These are phyloP conservation scores for Drosophila bocki DNA, from an alignment of 1,140 invertebrate species.

Conservation along the genomic window DNA sequence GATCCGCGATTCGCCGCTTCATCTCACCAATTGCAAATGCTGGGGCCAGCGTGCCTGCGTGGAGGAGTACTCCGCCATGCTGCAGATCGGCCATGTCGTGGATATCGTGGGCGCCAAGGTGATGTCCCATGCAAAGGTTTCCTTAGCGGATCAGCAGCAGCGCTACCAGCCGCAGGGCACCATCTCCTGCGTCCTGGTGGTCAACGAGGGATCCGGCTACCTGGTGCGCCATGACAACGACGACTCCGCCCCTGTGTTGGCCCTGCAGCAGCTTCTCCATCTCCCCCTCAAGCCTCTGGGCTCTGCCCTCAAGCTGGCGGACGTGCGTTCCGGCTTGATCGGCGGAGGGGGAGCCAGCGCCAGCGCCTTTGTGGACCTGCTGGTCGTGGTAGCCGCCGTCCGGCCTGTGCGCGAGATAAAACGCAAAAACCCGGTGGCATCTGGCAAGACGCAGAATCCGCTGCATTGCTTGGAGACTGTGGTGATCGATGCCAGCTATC, in stretches of 20 bases:
- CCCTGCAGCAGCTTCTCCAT: slow-evolving; percentile 66
- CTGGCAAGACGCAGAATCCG: slow-evolving; percentile 42
- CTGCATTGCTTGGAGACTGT: slow-evolving; percentile 85
- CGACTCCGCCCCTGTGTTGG: slow-evolving; percentile 72
- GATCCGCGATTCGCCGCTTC: slow-evolving; percentile 58
- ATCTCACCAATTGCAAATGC: slow-evolving; percentile 74
- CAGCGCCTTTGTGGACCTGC: slow-evolving; percentile 73
- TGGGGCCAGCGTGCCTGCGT: slow-evolving; percentile 69
- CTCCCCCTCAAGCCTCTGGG: slow-evolving; percentile 86
- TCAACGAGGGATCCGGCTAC: slow-evolving; percentile 87
- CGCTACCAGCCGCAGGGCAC: slow-evolving; percentile 86
- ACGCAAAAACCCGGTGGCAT: slow-evolving; percentile 49
- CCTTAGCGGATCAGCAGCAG: slow-evolving; percentile 58
- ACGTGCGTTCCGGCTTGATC: slow-evolving; percentile 73
- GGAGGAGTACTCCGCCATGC: slow-evolving; percentile 52
- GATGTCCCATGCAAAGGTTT: slow-evolving; percentile 15
- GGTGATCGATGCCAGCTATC: slow-evolving; percentile 85
- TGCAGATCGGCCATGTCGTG: slow-evolving; percentile 70
- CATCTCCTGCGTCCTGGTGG: slow-evolving; percentile 85
- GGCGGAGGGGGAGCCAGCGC: slow-evolving; percentile 10
- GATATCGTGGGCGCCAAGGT: slow-evolving; percentile 59
- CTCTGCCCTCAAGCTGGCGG: slow-evolving; percentile 79
- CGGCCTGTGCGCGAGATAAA: slow-evolving; percentile 77
- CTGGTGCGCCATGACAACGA: slow-evolving; percentile 78
- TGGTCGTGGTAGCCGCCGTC: slow-evolving; percentile 81